Evolutionary conservation across 2,113 vertebrate genomes (phyloP).

Genomic region (Cephalopholis sonnerati): DNA sequence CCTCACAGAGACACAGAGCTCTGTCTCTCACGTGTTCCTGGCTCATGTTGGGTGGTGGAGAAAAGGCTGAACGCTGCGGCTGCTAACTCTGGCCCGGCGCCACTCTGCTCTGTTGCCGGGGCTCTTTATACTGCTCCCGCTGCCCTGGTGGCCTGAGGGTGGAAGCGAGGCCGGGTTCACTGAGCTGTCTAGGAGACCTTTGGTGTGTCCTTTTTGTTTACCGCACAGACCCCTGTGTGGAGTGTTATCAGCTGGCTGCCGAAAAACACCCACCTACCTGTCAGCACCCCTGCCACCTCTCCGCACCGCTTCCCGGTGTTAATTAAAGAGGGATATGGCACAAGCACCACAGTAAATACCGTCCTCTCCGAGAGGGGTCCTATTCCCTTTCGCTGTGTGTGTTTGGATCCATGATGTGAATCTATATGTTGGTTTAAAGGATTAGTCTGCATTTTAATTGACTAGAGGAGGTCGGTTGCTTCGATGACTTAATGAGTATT

Average conservation of each 20-base stretch:
- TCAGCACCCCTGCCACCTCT: conserved; percentile 40
- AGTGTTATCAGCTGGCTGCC: conserved; percentile 64
- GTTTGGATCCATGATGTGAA: conserved; percentile 60
- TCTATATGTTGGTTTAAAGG: conserved; percentile 71
- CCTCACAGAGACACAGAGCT: conserved; percentile 18
- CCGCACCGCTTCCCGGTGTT: conserved; percentile 60
- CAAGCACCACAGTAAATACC: conserved; percentile 52
- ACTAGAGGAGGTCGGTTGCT: conserved; percentile 19
- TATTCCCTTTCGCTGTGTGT: conserved; percentile 33
- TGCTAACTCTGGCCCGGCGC: conserved; percentile 46
- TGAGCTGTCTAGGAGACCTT: conserved; percentile 62
- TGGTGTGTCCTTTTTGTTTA: conserved; percentile 59
- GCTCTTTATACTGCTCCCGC: too few relatives aligned
- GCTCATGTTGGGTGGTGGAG: conserved; percentile 47
- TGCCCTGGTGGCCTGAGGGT: conserved; percentile 9
- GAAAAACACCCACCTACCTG: conserved; percentile 37
- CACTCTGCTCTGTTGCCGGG: conserved; percentile 25
- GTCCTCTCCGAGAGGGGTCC: conserved; percentile 32
- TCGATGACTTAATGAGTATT: conserved; percentile 28
- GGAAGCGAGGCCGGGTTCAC: conserved; percentile 26
- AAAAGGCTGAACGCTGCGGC: conserved; percentile 42
- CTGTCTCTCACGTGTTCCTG: conserved; percentile 50
- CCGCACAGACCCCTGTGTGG: conserved; percentile 25
- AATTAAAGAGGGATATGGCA: conserved; percentile 77
- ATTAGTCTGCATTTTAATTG: conserved; percentile 67